phyloP scores from a whole-genome alignment of 2,888 invertebrate species.

The Cerceris ruficornis region DNA sequence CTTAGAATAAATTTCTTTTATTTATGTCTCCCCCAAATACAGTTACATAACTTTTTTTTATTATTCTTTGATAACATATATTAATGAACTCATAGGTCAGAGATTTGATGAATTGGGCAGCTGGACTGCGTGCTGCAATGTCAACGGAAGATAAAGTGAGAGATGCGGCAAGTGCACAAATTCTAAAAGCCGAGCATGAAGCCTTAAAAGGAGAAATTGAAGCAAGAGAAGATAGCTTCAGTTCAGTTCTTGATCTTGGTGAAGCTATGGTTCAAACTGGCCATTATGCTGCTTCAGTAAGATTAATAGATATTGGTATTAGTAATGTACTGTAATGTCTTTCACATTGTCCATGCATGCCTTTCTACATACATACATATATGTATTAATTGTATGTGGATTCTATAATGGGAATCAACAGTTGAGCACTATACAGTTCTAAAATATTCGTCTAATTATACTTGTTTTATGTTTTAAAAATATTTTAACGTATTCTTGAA shows the following conservation, averaged over 20 bases:
- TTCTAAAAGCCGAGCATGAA: constrained; percentile 91
- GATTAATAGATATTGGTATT: constrained; percentile 53
- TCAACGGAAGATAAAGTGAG: constrained; percentile 91
- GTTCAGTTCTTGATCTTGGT: constrained; percentile 88
- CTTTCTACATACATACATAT: no score
- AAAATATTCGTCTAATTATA: no score
- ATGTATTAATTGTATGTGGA: no score
- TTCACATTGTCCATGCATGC: no score
- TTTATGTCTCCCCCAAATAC: no score
- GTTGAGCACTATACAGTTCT: no score
- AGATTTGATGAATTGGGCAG: constrained; percentile 95
- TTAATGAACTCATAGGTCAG: constrained; percentile 84
- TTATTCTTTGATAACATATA: neutral
- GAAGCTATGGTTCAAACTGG: constrained; percentile 92
- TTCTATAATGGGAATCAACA: no score
- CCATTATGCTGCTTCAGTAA: constrained; percentile 89
- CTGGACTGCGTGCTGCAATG: constrained; percentile 89
- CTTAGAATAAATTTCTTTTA: neutral
- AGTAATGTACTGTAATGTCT: no score
- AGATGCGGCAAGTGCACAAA: constrained; percentile 91
- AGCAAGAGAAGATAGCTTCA: constrained; percentile 92
- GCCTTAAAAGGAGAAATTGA: constrained; percentile 93
- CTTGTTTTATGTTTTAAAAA: no score
- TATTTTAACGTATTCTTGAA: no score
- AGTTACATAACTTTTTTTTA: no score